phyloP scores from a whole-genome alignment of 2,797 vertebrate genomes.

The Glossophaga mutica region DNA sequence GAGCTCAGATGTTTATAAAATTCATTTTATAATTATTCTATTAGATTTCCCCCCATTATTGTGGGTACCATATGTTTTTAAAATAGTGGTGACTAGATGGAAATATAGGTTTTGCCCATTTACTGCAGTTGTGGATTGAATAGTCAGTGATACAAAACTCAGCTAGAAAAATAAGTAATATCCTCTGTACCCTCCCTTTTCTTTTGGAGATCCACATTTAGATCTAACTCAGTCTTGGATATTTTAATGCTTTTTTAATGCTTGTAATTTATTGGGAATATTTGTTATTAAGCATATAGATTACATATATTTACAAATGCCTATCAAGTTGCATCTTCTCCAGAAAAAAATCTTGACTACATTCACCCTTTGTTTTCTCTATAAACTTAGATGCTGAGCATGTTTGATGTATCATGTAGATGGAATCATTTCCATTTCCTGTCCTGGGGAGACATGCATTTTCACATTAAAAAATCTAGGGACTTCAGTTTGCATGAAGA shows the following conservation, averaged over 20 bases:
- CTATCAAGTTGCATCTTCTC: conserved; percentile 40
- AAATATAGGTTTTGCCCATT: conserved; percentile 5
- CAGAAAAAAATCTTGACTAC: not conserved
- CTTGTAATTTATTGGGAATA: conserved; percentile 53
- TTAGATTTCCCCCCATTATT: not conserved
- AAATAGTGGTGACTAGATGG: not conserved
- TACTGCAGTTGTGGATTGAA: conserved; percentile 40
- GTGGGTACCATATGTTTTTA: not conserved
- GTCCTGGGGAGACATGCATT: not conserved
- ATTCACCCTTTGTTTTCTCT: not conserved
- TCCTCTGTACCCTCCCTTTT: not conserved
- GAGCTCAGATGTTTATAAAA: not conserved
- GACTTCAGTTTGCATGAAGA: conserved; percentile 60
- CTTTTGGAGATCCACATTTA: conserved; percentile 47
- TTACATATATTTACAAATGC: conserved; percentile 44
- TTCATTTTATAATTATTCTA: not conserved
- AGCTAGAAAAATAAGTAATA: not conserved
- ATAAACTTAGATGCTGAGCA: not conserved
- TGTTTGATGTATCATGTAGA: not conserved
- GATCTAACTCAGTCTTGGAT: not conserved
- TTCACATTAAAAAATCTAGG: conserved; percentile 36
- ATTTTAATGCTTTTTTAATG: conserved; percentile 35
- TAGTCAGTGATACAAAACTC: conserved; percentile 18
- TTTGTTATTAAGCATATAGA: conserved; percentile 47
- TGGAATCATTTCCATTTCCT: not conserved